A percentile compares a stretch with the other conserved stretches of the same genome.
Evolutionary conservation across 2,888 invertebrate genomes (phyloP).

Genomic region (Nomada fabriciana): DNA sequence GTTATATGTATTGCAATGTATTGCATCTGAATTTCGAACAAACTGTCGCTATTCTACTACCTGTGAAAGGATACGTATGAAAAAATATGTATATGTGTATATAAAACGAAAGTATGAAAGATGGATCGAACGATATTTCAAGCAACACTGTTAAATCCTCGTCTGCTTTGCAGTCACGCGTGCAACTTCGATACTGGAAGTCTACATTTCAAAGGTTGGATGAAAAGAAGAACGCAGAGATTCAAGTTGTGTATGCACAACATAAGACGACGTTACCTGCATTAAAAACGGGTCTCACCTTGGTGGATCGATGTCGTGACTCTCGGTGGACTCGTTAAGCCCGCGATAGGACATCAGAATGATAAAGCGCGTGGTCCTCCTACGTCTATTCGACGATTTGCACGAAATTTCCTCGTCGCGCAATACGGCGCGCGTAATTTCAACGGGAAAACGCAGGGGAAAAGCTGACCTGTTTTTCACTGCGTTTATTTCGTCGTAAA

Average conservation of each 20-base stretch:
- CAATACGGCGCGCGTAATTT: conserved; percentile 27
- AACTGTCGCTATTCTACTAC: no score
- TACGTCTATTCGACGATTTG: conserved; percentile 39
- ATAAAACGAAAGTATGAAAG: no score
- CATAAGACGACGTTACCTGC: conserved; percentile 41
- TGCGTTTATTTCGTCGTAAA: conserved; percentile 33
- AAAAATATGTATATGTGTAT: no score
- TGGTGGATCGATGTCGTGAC: conserved; percentile 19
- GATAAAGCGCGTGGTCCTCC: conserved; percentile 49
- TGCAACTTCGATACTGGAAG: conserved; percentile 23
- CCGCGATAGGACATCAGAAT: conserved; percentile 43
- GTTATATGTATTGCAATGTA: no score
- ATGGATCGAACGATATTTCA: conserved; percentile 55
- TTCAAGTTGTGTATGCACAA: conserved; percentile 47
- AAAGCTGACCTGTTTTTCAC: conserved; percentile 39
- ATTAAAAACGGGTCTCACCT: conserved; percentile 43
- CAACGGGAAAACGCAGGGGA: not conserved
- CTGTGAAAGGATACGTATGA: no score
- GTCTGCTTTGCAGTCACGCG: conserved; percentile 55
- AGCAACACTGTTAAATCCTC: conserved; percentile 53
- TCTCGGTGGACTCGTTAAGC: conserved; percentile 60
- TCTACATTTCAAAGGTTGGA: not conserved
- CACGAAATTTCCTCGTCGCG: conserved; percentile 3
- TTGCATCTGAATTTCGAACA: no score
- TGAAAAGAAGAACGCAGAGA: not conserved